Conservation (phyloP, 1,140 invertebrate genomes). For the Drosophila malerkotliana region DNA sequence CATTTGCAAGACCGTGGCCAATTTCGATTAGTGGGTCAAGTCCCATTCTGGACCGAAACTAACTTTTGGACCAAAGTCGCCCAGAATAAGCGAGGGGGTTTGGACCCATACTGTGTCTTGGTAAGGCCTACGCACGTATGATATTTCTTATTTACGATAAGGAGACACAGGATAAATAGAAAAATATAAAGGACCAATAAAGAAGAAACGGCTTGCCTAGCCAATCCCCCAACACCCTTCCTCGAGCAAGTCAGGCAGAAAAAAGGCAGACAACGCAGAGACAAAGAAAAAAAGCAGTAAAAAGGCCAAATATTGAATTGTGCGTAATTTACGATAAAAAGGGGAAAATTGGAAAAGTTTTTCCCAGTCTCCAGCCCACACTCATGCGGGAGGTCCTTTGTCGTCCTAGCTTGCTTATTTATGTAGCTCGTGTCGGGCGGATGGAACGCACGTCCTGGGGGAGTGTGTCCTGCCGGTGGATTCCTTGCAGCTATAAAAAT, state of each 20-base stretch:
- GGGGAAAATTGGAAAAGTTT: constrained; percentile 84
- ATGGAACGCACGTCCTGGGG: constrained; percentile 55
- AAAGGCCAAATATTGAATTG: constrained; percentile 83
- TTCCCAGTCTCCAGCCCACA: constrained; percentile 8
- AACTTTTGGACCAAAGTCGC: constrained; percentile 62
- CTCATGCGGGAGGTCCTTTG: constrained; percentile 25
- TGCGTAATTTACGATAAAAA: constrained; percentile 83
- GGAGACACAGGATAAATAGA: constrained; percentile 74
- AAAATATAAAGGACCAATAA: constrained; percentile 68
- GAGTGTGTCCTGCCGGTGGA: constrained; percentile 3
- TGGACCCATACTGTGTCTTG: constrained; percentile 16
- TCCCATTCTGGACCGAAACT: constrained; percentile 47
- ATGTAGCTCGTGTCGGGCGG: constrained; percentile 71
- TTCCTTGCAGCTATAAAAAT: constrained; percentile 51
- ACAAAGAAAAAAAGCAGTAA: constrained; percentile 68
- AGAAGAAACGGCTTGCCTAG: constrained; percentile 37
- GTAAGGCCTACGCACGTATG: constrained; percentile 72
- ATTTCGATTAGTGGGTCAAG: constrained; percentile 61
- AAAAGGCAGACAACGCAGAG: constrained; percentile 71
- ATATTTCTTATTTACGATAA: constrained; percentile 83
- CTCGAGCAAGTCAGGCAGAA: constrained; percentile 71
- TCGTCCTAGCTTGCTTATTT: constrained; percentile 65
- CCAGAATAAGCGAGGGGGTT: constrained; percentile 33
- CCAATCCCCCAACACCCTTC: not conserved
- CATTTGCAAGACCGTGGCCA: constrained; percentile 51